Base-by-base conservation (phyloP, 92 coral and sea anemone genomes). In the Metridium senile region DNA sequence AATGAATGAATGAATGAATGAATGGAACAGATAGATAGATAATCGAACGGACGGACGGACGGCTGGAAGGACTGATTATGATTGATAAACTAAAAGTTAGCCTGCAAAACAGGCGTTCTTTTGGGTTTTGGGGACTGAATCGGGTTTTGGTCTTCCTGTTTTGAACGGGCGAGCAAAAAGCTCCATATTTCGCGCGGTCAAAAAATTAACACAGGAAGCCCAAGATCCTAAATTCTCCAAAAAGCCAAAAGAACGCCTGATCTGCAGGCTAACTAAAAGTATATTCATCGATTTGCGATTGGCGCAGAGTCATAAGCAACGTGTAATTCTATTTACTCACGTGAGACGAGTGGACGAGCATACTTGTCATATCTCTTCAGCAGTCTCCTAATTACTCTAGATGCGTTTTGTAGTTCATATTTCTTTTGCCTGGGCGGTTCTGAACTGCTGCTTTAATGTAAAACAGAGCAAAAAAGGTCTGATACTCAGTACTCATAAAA, bases 261-360 rank as follows among this genome's bases (percentile, higher is more conserved):
- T n/a, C n/a, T n/a, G n/a, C n/a, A n/a, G n/a, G n/a, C n/a, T n/a
- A n/a, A n/a, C n/a, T n/a, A n/a, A n/a, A n/a, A n/a, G n/a, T n/a
- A n/a, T n/a, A n/a, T n/a, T n/a, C n/a, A n/a, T n/a, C n/a, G n/a
- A n/a, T n/a, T n/a, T n/a, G n/a, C n/a, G n/a, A n/a, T n/a, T n/a
- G n/a, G n/a, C n/a, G n/a, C n/a, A n/a, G n/a, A n/a, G n/a, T n/a
- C n/a, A n/a, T n/a, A n/a, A n/a, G n/a, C n/a, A n/a, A n/a, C n/a
- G n/a, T n/a, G n/a, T n/a, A n/a, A n/a, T n/a, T n/a, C n/a, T n/a
- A n/a, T n/a, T n/a, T 66, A 77, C 82, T 64, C 58, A 89, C 93
- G 77, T 39, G 89, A 78, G 9, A 87, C 86, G 28, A 77, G 72
- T 16, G 94, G 94, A n/a, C 94, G 80, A 56, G 88, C 34, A 53